Evolutionary conservation across 2,888 invertebrate species (phyloP), one percentile per base, ranked within the genome.

Genomic region (Torymus tubicola): DNA sequence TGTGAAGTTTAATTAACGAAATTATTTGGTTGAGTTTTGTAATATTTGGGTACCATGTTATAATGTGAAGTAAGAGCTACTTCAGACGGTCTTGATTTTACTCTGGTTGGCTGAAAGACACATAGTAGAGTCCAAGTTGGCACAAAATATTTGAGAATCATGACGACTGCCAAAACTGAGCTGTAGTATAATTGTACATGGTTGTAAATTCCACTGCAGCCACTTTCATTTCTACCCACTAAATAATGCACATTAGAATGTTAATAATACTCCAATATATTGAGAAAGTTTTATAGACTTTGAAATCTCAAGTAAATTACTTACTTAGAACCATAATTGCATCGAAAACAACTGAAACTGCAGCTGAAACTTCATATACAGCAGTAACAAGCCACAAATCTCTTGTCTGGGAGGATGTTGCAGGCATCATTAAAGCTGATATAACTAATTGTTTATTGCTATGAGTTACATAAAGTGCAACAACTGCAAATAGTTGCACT

Each of bases 311-410:
- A 65, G n/a, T 75, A 52, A 76, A 16, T 67, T 64, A 83, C 86
- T 87, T 83, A 89, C 89, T 79, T 65, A 89, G 83, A 67, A 87
- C 84, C 88, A 89, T 88, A 4, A 88, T 84, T 60, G 87, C 86
- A 83, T 90, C 89, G 83, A 88, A 90, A 31, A 87, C 85, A 52
- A 90, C 83, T 14, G 89, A 87, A 64, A 89, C 84, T 42, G 91
- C 84, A 21, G 92, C 92, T 13, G 92, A 92, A 61, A 92, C 84
- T 85, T 92, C 92, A 85, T 92, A 92, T n/a, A 91, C 91, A 68
- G 91, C 87, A 42, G 92, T 91, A 63, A 92, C 90, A 83, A 92
- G 91, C 92, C 92, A 92, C 18, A 92, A 88, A 84, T 92, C 92
- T 84, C 91, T 86, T 70, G 92, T 92, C 83, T 92, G 92, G 58